A percentile compares a stretch with the other conserved stretches of the same genome.
These are phyloP conservation scores for Andrena hattorfiana DNA, from an alignment of 2,888 invertebrate species.

Conservation along the genomic window DNA sequence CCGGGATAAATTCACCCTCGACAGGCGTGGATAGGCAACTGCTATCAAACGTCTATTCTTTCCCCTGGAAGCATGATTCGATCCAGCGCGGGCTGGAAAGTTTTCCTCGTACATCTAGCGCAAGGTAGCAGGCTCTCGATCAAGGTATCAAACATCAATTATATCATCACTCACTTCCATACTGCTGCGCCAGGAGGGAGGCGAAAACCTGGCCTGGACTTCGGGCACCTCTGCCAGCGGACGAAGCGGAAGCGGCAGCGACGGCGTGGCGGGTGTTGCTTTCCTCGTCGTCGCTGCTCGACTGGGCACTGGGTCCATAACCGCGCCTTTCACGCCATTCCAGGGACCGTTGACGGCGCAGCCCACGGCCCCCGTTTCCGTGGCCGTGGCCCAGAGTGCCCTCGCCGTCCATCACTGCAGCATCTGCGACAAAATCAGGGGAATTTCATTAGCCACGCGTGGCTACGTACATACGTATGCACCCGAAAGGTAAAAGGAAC, in stretches of 20 bases:
- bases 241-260: conserved; percentile 70
- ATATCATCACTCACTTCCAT: conserved; percentile 73
- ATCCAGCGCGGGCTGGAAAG: conserved; percentile 16
- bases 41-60: conserved; percentile 29
- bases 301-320: conserved; percentile 86
- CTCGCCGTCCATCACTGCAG: conserved; percentile 81
- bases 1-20: conserved; percentile 32
- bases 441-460: background rate
- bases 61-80: conserved; percentile 15
- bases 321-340: conserved; percentile 87
- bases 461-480: too few species aligned
- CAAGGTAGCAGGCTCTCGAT: conserved; percentile 39
- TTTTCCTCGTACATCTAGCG: conserved; percentile 20
- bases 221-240: conserved; percentile 74
- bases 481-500: too few species aligned
- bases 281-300: conserved; percentile 80
- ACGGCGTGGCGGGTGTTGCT: conserved; percentile 75
- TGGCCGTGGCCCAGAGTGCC: conserved; percentile 82
- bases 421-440: conserved; percentile 71
- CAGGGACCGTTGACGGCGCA: conserved; percentile 87
- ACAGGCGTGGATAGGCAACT: conserved; percentile 19
- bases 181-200: conserved; percentile 79
- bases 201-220: conserved; percentile 79
- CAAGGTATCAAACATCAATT: conserved; percentile 54
- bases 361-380: conserved; percentile 81